phyloP scores from a whole-genome alignment of 2,113 vertebrate genomes.

The Taurulus bubalis region DNA sequence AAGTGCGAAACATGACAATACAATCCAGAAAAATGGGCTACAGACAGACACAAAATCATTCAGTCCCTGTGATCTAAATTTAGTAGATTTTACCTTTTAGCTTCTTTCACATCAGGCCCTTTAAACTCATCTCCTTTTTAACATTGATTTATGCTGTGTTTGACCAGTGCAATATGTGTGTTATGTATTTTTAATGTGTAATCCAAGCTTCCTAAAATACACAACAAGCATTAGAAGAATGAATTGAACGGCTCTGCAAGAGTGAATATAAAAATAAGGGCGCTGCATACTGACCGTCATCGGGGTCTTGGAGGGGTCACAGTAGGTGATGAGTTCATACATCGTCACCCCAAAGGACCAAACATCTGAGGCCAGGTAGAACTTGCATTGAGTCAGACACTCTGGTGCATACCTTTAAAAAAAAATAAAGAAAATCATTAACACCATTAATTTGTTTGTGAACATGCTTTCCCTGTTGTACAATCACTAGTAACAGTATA shows the following conservation, averaged over 20 bases:
- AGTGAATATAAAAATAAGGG: not conserved
- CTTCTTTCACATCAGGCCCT: no score
- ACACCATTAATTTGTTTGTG: not conserved
- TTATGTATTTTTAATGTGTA: not conserved
- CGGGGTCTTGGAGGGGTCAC: slow-evolving; percentile 88
- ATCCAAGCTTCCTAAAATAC: not conserved
- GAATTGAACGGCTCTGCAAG: not conserved
- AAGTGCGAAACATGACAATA: not conserved
- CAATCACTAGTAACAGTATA: not conserved
- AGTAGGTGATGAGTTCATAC: slow-evolving; percentile 96
- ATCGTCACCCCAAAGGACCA: slow-evolving; percentile 98
- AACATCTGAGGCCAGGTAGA: slow-evolving; percentile 95
- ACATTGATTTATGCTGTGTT: no score
- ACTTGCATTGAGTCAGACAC: slow-evolving; percentile 93
- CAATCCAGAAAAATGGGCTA: not conserved
- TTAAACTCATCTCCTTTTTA: no score
- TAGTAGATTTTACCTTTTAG: not conserved
- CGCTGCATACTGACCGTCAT: slow-evolving; percentile 85
- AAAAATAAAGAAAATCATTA: not conserved
- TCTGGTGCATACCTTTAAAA: slow-evolving; percentile 93
- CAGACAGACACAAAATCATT: not conserved
- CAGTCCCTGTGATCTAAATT: not conserved
- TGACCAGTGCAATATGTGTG: not conserved
- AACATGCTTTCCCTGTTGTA: no score
- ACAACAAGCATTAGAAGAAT: not conserved